Conservation (phyloP, 2,113 vertebrate genomes). For the Glaucidium brasilianum region DNA sequence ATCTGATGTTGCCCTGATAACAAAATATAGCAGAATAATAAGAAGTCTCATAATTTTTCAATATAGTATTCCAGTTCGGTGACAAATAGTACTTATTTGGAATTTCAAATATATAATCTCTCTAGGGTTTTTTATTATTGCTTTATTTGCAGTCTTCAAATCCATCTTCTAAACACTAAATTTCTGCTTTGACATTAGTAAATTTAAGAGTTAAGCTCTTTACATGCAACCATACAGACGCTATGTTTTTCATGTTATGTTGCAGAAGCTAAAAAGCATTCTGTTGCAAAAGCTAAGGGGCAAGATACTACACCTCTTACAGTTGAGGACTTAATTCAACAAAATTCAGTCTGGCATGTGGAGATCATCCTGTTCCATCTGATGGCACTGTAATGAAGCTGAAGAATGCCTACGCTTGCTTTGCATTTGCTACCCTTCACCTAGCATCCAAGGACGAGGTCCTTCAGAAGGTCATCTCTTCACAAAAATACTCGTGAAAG, state of each 20-base stretch:
- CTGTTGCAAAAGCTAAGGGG: not conserved
- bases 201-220: not conserved
- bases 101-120: not conserved
- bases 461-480: not conserved
- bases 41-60: not conserved
- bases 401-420: not conserved
- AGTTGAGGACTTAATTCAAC: not conserved
- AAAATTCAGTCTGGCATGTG: not conserved
- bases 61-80: not conserved
- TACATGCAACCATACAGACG: not conserved
- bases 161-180: not conserved
- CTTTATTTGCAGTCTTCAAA: not conserved
- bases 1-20: not conserved
- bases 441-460: not conserved
- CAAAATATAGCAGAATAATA: not conserved
- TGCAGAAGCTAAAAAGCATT: not conserved
- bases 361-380: not conserved
- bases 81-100: not conserved
- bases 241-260: not conserved
- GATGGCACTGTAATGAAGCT: slow-evolving; percentile 4
- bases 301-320: not conserved
- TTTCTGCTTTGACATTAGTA: not conserved
- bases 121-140: not conserved
- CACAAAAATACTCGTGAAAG: not conserved
- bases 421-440: not conserved